phyloP scores from a whole-genome alignment of 2,888 invertebrate genomes.

The Acanthosepion pharaonis region DNA sequence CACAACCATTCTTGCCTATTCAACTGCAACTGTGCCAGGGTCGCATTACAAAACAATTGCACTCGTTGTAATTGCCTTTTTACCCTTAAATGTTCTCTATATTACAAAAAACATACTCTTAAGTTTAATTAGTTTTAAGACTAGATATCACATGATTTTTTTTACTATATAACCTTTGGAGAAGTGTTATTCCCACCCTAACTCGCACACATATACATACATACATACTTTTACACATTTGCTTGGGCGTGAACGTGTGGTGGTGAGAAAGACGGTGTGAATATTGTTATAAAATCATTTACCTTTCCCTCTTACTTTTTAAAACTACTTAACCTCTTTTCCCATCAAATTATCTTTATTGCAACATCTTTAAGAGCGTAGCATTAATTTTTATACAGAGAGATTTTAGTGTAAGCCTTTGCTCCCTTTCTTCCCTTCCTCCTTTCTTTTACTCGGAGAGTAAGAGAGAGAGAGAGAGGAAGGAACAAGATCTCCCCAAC shows the following conservation, averaged over 20 bases:
- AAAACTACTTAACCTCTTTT: neutral
- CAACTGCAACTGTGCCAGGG: neutral
- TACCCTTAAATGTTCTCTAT: neutral
- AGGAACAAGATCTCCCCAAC: slow-evolving; percentile 10
- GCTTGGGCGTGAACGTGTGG: neutral
- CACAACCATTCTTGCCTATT: neutral
- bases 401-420: neutral
- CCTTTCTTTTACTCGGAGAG: neutral
- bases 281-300: neutral
- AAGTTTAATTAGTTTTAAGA: neutral
- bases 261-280: neutral
- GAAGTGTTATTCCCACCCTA: neutral
- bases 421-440: neutral
- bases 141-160: neutral
- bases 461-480: slow-evolving; percentile 37
- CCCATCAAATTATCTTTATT: neutral
- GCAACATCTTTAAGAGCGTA: neutral
- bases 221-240: neutral
- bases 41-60: neutral
- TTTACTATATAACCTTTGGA: neutral
- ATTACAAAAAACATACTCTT: neutral
- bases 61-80: neutral
- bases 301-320: neutral
- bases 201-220: neutral
- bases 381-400: neutral